A percentile compares a stretch with the other conserved stretches of the same genome.
Evolutionary conservation across 2,888 invertebrate genomes (phyloP).

Genomic region (Lasius fuliginosus): DNA sequence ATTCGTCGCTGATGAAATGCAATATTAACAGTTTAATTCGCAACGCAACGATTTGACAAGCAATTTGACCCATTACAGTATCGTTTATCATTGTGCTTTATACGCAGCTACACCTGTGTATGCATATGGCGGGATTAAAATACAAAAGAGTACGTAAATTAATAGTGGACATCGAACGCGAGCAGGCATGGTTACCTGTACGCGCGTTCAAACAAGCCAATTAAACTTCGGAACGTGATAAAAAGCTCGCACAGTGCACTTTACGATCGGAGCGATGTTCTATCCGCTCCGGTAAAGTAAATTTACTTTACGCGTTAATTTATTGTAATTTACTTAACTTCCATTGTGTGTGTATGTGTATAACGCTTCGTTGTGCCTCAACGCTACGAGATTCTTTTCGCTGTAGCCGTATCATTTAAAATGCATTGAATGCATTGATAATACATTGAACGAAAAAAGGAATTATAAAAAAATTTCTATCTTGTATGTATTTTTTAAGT

Average conservation of each 20-base stretch:
- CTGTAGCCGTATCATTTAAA: conserved; percentile 2
- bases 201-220: conserved; percentile 36
- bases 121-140: conserved; percentile 13
- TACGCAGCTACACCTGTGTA: background rate
- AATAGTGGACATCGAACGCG: background rate
- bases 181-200: conserved; percentile 1
- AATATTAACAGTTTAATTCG: conserved; percentile 31
- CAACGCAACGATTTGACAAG: background rate
- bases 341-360: background rate
- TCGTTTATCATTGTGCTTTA: background rate
- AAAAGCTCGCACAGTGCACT: conserved; percentile 13
- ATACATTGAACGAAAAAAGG: background rate
- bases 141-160: conserved; percentile 42
- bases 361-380: background rate
- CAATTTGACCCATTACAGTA: background rate
- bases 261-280: conserved; percentile 12
- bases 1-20: background rate
- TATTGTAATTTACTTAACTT: conserved; percentile 44
- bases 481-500: background rate
- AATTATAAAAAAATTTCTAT: background rate
- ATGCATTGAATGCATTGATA: background rate
- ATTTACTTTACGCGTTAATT: conserved; percentile 27
- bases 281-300: conserved; percentile 1
- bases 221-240: conserved; percentile 41
- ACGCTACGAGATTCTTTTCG: background rate